phyloP scores from a whole-genome alignment of 2,113 vertebrate genomes.

The Calidris pugnax region DNA sequence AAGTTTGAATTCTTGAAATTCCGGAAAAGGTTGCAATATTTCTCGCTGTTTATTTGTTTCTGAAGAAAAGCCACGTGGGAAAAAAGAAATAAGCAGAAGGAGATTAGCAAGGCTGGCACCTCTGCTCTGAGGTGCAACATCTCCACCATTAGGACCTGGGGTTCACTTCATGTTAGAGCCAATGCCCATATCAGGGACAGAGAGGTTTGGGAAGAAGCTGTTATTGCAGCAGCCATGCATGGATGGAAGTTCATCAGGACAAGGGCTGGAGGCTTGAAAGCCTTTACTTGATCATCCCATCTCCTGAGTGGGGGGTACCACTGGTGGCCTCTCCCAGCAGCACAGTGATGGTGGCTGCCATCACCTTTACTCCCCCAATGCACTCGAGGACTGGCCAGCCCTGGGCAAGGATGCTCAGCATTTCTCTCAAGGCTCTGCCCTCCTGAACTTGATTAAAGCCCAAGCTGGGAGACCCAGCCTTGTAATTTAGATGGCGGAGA shows the following conservation, averaged over 20 bases:
- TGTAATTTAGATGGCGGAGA: not conserved
- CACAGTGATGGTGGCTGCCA: accelerated
- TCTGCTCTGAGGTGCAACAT: not conserved
- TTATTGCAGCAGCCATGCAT: not conserved
- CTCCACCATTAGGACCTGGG: not conserved
- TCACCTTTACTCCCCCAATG: not conserved
- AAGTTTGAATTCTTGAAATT: not conserved
- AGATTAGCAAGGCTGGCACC: not conserved
- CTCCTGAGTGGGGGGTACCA: not conserved
- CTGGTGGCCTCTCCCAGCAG: not conserved
- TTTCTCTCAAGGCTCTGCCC: not conserved
- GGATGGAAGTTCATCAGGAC: not conserved
- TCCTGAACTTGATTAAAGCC: not conserved
- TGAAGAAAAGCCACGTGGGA: not conserved
- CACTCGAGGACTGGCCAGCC: accelerated
- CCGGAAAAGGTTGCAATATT: not conserved
- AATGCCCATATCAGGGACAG: accelerated
- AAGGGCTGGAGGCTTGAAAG: not conserved
- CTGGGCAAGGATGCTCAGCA: not conserved
- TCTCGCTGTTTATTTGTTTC: not conserved
- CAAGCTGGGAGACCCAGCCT: not conserved
- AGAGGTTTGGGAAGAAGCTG: not conserved
- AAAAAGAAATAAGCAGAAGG: no score
- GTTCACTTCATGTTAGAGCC: accelerated
- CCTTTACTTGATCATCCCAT: not conserved